A percentile compares a stretch with the other conserved stretches of the same genome.
These are phyloP conservation scores for Pomatostomus ruficeps DNA, from an alignment of 2,113 vertebrate species.

Conservation along the genomic window DNA sequence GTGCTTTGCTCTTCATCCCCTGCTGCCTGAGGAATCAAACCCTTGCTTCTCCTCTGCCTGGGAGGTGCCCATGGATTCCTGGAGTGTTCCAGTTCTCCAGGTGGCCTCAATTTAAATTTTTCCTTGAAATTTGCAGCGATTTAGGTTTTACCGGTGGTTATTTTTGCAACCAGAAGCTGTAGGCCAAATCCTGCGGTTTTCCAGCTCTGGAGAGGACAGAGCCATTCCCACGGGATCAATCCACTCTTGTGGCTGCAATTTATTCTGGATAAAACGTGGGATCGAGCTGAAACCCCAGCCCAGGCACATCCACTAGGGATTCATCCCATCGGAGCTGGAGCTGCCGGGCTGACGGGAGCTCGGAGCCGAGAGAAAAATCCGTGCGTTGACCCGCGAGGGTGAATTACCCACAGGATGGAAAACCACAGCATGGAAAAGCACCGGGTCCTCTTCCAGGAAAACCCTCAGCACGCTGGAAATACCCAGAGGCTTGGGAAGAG, in stretches of 20 bases:
- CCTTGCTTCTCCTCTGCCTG: not conserved
- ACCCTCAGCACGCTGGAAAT: not conserved
- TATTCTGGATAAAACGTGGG: not conserved
- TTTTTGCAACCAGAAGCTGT: not conserved
- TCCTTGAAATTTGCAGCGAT: not conserved
- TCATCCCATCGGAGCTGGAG: not conserved
- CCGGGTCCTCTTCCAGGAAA: not conserved
- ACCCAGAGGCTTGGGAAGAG: not conserved
- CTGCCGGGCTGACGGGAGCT: not conserved
- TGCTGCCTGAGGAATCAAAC: not conserved
- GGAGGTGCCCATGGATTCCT: not conserved
- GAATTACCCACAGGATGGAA: not conserved
- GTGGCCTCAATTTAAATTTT: rapidly evolving
- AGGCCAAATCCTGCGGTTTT: rapidly evolving
- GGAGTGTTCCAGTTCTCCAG: not conserved
- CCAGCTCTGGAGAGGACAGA: not conserved
- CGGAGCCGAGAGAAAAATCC: not conserved
- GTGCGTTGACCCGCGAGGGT: not conserved
- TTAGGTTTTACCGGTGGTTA: not conserved
- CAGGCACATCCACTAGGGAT: not conserved
- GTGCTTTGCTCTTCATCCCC: not conserved
- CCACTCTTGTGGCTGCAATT: not conserved
- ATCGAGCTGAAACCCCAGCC: not conserved
- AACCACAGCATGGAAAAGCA: not conserved
- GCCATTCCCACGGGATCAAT: not conserved